Conservation (phyloP, 92 coral and sea anemone species). For the Virgularia gustaviana region DNA sequence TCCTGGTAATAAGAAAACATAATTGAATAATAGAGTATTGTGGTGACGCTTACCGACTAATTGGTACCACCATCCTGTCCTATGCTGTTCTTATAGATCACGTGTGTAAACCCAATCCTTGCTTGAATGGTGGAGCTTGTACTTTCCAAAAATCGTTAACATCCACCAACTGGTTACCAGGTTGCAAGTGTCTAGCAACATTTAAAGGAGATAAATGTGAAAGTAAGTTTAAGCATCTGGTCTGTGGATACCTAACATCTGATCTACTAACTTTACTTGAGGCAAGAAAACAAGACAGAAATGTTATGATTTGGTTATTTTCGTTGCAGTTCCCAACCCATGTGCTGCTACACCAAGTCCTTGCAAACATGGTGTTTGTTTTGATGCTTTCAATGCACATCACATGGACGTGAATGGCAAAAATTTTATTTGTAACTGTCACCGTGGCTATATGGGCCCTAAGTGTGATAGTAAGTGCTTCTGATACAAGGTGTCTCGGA, state of each 20-base stretch:
- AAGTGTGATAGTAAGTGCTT: slow-evolving; percentile 95
- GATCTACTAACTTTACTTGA: too few relatives aligned
- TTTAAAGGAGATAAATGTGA: slow-evolving; percentile 85
- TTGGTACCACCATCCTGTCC: background rate
- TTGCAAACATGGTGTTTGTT: slow-evolving; percentile 57
- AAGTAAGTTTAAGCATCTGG: slow-evolving; percentile 76
- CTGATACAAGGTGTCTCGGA: too few relatives aligned
- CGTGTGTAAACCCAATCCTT: slow-evolving; percentile 68
- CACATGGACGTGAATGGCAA: slow-evolving; percentile 19
- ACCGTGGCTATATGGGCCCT: slow-evolving; percentile 76
- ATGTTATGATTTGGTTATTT: background rate
- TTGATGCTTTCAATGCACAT: slow-evolving; percentile 19
- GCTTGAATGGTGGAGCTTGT: slow-evolving; percentile 87
- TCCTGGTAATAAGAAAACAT: too few relatives aligned
- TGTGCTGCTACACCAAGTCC: slow-evolving; percentile 74
- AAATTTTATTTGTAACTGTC: slow-evolving; percentile 76
- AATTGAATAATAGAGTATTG: too few relatives aligned
- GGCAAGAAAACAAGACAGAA: too few relatives aligned
- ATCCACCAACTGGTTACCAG: slow-evolving; percentile 9
- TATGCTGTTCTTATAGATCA: slow-evolving; percentile 64
- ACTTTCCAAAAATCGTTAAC: slow-evolving; percentile 16
- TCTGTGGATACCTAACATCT: too few relatives aligned
- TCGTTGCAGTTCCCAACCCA: slow-evolving; percentile 74
- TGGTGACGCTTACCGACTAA: background rate
- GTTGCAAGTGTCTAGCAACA: slow-evolving; percentile 76